Evolutionary conservation across 1,140 invertebrate genomes (phyloP), one percentile per base, ranked within the genome.

Genomic region (Saccostrea echinata): DNA sequence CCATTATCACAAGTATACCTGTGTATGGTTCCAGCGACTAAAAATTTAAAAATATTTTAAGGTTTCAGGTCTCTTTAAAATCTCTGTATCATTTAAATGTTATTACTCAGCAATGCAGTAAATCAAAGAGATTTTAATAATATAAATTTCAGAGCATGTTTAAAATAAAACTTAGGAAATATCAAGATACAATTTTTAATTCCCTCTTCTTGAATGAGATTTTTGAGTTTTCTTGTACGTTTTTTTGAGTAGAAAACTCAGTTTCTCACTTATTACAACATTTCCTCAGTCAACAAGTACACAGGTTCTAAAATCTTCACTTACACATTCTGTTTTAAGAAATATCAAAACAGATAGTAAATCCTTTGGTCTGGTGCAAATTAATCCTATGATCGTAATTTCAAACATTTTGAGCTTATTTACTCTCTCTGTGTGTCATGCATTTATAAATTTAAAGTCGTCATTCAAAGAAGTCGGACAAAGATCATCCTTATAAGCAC

Each of bases 401-500:
- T 51, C 21, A 83, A 83, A 51, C 81, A 52, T 24, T 83, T 83
- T 53, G 51, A 83, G 81, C 51, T 83, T 83, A 83, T 83, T 83
- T 83, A 83, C 81, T 52, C 43, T 83, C 51, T 53, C 51, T 51
- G n/a, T 51, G 51, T 53, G 51, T 51, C 35, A 12, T 24, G 51
- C 35, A 83, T 53, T 53, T 52, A 53, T 51, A 27, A 52, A 83
- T 83, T 83, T 83, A 53, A 83, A 51, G 51, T 52, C 51, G 35
- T 83, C 35, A 24, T 52, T 52, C 51, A 53, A 83, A 83, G 51
- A 83, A 83, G 81, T 83, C 81, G 81, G 81, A 83, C 81, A 83
- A 52, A 83, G 81, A 83, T 83, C 81, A 83, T 83, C 81, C 24
- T 83, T 83, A 53, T 83, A 52, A 83, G 81, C 51, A 52, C 51